Evolutionary conservation across 1,140 invertebrate species (phyloP).

Genomic region (Caenorhabditis latens): DNA sequence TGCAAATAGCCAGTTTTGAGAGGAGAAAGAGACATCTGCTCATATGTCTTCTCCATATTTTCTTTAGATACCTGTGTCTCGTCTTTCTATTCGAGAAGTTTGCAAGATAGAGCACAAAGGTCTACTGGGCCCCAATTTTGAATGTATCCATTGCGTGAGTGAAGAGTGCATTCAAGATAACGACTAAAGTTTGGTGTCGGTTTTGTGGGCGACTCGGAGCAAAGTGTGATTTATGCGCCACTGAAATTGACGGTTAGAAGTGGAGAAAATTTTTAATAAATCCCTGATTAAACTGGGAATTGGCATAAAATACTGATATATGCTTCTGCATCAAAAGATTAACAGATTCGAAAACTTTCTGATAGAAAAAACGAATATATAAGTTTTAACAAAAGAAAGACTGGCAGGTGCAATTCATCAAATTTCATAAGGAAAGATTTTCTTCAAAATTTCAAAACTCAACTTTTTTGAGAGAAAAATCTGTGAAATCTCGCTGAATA

Average conservation of each 20-base stretch:
- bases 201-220: background rate
- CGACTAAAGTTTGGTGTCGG: background rate
- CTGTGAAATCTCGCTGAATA: too few relatives aligned
- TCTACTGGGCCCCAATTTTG: background rate
- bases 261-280: background rate
- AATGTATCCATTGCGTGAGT: background rate
- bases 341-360: background rate
- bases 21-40: slow-evolving; percentile 47
- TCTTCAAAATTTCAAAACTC: too few relatives aligned
- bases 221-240: background rate
- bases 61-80: slow-evolving; percentile 3
- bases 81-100: background rate
- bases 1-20: slow-evolving; percentile 8
- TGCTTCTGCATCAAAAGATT: background rate
- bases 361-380: too few relatives aligned
- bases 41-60: background rate
- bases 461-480: too few relatives aligned
- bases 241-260: background rate
- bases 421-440: too few relatives aligned
- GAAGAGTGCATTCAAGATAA: background rate
- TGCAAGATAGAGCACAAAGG: background rate
- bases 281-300: slow-evolving; percentile 6
- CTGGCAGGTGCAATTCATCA: too few relatives aligned
- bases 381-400: too few relatives aligned
- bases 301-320: background rate